Conservation (phyloP, 2,113 vertebrate genomes). For the Pelmatolapia mariae region DNA sequence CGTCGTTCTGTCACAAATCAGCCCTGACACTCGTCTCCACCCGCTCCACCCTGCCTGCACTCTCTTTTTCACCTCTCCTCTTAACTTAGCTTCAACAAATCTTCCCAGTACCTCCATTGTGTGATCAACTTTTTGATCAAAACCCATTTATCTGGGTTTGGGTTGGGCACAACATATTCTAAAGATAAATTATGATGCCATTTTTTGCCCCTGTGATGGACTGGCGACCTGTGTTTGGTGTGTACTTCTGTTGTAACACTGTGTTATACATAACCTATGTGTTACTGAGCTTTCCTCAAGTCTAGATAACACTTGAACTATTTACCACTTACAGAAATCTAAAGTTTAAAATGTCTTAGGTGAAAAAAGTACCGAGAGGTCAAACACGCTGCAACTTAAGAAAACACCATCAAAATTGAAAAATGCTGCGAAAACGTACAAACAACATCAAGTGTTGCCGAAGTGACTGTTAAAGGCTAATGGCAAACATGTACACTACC, state of each 20-base stretch:
- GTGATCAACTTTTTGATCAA: background rate
- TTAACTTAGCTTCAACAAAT: background rate
- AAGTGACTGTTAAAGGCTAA: background rate
- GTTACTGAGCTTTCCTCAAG: background rate
- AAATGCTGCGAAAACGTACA: background rate
- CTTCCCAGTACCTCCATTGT: background rate
- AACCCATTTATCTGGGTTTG: background rate
- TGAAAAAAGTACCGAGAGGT: background rate
- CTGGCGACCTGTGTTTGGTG: background rate
- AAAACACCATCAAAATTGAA: background rate
- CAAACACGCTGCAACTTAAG: background rate
- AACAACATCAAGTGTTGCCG: background rate
- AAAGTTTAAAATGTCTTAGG: background rate
- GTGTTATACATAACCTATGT: background rate
- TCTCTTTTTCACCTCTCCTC: background rate
- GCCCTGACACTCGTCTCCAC: background rate
- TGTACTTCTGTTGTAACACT: background rate
- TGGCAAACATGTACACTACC: background rate
- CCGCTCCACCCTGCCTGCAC: background rate
- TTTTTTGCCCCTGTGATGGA: background rate
- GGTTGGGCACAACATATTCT: background rate
- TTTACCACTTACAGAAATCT: background rate
- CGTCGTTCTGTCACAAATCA: background rate
- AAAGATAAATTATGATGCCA: background rate
- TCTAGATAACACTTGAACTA: background rate